phyloP scores from a whole-genome alignment of 2,113 vertebrate species.

The Pachypanchax playfairii region DNA sequence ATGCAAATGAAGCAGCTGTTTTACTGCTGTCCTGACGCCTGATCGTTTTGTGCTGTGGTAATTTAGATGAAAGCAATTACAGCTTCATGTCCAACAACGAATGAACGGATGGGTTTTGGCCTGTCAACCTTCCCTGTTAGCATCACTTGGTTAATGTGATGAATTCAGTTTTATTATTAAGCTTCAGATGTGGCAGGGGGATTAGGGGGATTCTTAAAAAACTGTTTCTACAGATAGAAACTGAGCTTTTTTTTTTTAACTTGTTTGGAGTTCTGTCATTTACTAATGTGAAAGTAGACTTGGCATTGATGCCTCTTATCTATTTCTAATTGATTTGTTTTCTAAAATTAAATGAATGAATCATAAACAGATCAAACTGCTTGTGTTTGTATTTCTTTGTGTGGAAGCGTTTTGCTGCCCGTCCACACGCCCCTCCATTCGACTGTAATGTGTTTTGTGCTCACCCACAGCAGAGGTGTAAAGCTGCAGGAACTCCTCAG shows the following conservation, averaged over 20 bases:
- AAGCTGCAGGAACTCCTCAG: conserved; percentile 35
- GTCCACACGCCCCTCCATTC: not conserved
- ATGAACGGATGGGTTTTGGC: conserved; percentile 26
- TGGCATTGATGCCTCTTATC: no score
- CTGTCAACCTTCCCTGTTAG: conserved; percentile 35
- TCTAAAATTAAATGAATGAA: conserved; percentile 36
- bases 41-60: conserved; percentile 23
- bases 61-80: conserved; percentile 47
- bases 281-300: no score
- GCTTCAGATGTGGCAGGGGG: conserved; percentile 2
- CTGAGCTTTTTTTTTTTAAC: no score
- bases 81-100: conserved; percentile 28
- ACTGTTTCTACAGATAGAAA: no score
- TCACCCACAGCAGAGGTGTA: conserved; percentile 26
- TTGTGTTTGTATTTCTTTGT: not conserved
- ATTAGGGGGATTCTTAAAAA: no score
- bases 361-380: conserved; percentile 11
- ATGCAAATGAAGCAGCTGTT: conserved; percentile 28
- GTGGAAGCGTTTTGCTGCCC: conserved; percentile 11
- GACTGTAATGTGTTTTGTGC: conserved; percentile 16
- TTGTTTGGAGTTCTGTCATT: no score
- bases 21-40: conserved; percentile 32
- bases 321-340: no score
- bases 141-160: no score
- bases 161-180: no score